Percentiles rank a stretch among this genome's conserved stretches.
phyloP scores from a whole-genome alignment of 1,140 invertebrate genomes.

The Solenopsis fugax region DNA sequence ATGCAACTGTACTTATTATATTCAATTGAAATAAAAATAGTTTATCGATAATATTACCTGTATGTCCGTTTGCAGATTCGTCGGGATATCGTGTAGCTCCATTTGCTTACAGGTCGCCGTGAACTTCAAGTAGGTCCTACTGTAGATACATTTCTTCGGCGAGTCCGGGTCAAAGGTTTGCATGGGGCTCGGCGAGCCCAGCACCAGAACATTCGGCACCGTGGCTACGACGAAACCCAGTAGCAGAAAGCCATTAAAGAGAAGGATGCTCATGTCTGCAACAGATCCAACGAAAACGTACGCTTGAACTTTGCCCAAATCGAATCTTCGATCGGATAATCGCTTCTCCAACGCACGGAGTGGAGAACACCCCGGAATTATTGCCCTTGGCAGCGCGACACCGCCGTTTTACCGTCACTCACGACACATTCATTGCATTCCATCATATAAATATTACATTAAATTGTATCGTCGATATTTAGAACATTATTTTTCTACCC shows the following conservation, averaged over 20 bases:
- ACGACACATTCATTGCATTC: not conserved
- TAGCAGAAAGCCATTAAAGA: conserved; percentile 72
- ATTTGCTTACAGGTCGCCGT: conserved; percentile 77
- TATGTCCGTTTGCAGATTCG: conserved; percentile 74
- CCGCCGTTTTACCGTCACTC: too few relatives aligned
- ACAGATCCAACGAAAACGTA: conserved; percentile 59
- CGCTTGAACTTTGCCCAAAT: conserved; percentile 31
- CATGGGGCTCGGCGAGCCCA: conserved; percentile 57
- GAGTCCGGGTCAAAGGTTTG: conserved; percentile 73
- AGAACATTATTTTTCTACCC: not conserved
- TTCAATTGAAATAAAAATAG: not conserved
- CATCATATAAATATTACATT: not conserved
- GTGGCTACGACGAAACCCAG: conserved; percentile 68
- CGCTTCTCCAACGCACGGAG: not conserved
- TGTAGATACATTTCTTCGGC: conserved; percentile 75
- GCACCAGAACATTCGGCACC: conserved; percentile 59
- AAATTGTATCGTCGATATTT: not conserved
- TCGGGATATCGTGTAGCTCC: conserved; percentile 74
- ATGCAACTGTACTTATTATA: not conserved
- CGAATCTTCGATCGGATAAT: not conserved
- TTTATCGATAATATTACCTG: conserved; percentile 72
- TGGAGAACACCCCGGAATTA: not conserved
- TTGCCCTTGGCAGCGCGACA: not conserved
- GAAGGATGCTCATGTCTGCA: conserved; percentile 78
- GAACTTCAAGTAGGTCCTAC: conserved; percentile 70